Base-by-base conservation (phyloP, 2,797 vertebrate species). In the Cuculus canorus region DNA sequence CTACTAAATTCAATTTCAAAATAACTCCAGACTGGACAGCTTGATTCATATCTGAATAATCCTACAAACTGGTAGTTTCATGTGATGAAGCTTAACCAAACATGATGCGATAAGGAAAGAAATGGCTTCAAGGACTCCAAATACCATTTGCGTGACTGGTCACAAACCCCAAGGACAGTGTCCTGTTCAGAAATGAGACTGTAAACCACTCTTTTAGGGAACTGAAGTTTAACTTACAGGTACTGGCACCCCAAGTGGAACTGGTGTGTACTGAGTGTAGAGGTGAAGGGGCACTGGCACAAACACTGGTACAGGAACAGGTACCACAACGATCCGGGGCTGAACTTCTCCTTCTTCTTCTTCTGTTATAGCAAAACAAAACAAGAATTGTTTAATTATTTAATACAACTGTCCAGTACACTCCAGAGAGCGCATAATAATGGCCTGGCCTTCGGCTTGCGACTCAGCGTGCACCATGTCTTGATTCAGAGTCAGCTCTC, bases 251-350 rank as follows among this genome's bases (percentile, higher is more conserved):
- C 98, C 98, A 70, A 99, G 86, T 3, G 98, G 98, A 82, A 98
- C 98, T 37, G 99, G 99, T 10, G 98, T 97, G 89, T 97, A 99
- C 96, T 99, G 99, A 57, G 98, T 98, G 98, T 99, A 99, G 97
- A 99, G 98, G 96, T 98, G 98, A 98, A 99, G 98, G 64, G 99
- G 99, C 35, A 99, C 97, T 50, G 99, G 99, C 88, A 99, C 91
- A 91, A 98, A 99, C 75, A 99, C 98, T 8, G 99, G 99, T 35
- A 99, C 99, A 14, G 99, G 99, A 90, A 99, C 96, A 15, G 99
- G 99, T 64, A 99, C 92, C 75, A 99, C 97, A 86, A 99, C 32
- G 64, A 99, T 82, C 75, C 98, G 97, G 30, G 99, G 98, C 5
- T 48, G 96, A 94, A 90, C 82, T 93, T 89, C 82, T 53, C 90